Conservation (phyloP, 2,888 invertebrate species). For the Drosophila peninsularis region DNA sequence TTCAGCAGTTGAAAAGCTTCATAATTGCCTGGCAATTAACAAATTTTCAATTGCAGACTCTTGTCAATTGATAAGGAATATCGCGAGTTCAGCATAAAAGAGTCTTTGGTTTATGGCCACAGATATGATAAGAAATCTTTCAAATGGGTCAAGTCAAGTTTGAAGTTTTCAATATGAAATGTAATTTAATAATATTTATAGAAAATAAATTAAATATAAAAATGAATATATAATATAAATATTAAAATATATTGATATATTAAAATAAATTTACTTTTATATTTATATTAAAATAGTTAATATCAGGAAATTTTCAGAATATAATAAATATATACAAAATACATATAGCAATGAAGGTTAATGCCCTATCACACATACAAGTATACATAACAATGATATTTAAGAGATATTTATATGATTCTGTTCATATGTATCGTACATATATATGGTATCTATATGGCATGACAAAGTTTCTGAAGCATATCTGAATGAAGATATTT, state of each 20-base stretch:
- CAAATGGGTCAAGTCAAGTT: constrained; percentile 12
- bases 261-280: too few species aligned
- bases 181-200: background rate
- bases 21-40: constrained; percentile 1
- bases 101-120: constrained; percentile 7
- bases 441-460: too few species aligned
- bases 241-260: too few species aligned
- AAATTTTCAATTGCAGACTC: constrained; percentile 11
- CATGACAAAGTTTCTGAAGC: background rate
- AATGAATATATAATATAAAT: background rate
- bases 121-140: constrained; percentile 36
- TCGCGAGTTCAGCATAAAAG: constrained; percentile 7
- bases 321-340: background rate
- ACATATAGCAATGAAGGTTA: background rate
- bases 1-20: background rate
- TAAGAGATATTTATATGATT: too few species aligned
- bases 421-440: too few species aligned
- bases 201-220: background rate
- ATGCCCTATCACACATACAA: background rate
- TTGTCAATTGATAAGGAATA: constrained; percentile 33
- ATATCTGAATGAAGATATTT: background rate
- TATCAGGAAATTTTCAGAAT: background rate
- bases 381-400: too few species aligned
- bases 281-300: too few species aligned
- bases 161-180: background rate